Evolutionary conservation across 2,113 vertebrate genomes (phyloP), one percentile per base, ranked within the genome.

Genomic region (Crotalus tigris): DNA sequence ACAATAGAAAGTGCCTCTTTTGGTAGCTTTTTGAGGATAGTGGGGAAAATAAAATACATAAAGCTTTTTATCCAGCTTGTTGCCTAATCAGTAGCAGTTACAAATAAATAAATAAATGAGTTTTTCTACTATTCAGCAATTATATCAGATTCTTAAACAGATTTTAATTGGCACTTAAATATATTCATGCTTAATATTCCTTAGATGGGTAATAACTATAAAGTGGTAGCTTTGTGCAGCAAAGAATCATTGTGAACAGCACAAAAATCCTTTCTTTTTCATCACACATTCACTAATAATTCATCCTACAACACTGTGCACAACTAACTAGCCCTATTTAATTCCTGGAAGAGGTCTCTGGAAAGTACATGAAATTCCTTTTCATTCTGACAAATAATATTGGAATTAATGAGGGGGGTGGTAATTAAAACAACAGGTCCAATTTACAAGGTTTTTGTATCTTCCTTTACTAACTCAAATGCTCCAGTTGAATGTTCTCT

Each of bases 351-450:
- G 29, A 87, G 93, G 55, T 91, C 95, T 96, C 95, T 95, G 95
- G 96, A 94, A 96, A 94, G 2, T 0, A 46, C 51, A 93, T 92
- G 58, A 57, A 85, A 92, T 61, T 58, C 94, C 92, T 94, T 95
- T 96, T 95, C 95, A 89, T 95, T 96, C 95, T 93, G 96, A 94
- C 93, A 75, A 92, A 33, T 55, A 92, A 5, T 53, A n/a, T 23
- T 33, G 26, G 2, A n/a, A 51, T 88, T 91, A n/a, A 94, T 89
- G 88, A 92, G 94, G 91, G 92, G 93, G 87, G 46, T 89, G 33
- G 39, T 95, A 95, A 95, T 94, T 94, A 94, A 94, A 94, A 19
- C 23, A 91, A 81, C 92, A 85, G 11, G 90, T 93, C 24, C 93
- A 3, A 54, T 94, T 94, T 94, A 87, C 7, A 87, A 0, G 9